These are phyloP conservation scores for Scaptomyza flava DNA, from an alignment of 2,888 invertebrate species.

Conservation along the genomic window DNA sequence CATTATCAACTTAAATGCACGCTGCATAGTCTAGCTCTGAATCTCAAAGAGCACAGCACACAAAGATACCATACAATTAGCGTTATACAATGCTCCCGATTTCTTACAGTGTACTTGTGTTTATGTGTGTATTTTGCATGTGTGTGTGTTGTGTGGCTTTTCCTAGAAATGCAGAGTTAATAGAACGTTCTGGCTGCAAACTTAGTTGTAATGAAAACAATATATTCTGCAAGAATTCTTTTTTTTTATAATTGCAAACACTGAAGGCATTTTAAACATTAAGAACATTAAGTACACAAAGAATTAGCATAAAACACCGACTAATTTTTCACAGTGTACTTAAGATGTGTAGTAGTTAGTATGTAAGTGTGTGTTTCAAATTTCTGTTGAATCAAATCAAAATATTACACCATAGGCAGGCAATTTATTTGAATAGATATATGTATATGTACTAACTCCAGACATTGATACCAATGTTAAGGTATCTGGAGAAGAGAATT, in stretches of 20 bases:
- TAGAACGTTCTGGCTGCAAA: conserved; percentile 50
- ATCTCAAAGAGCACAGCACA: conserved; percentile 61
- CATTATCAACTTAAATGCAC: conserved; percentile 50
- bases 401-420: conserved; percentile 61
- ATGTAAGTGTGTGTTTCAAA: conserved; percentile 19
- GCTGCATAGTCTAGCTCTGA: conserved; percentile 62
- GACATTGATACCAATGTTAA: conserved; percentile 45
- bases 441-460: conserved; percentile 43
- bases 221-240: conserved; percentile 57
- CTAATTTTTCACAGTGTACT: conserved; percentile 66
- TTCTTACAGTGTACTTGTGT: conserved; percentile 27
- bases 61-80: conserved; percentile 67
- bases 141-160: conserved; percentile 9
- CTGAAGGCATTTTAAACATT: conserved; percentile 75
- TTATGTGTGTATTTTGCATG: conserved; percentile 16
- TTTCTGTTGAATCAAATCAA: conserved; percentile 27
- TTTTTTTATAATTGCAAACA: conserved; percentile 73
- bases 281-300: conserved; percentile 78
- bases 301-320: conserved; percentile 76
- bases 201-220: conserved; percentile 58
- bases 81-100: conserved; percentile 43
- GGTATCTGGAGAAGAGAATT: conserved; percentile 31
- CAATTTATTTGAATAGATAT: conserved; percentile 53
- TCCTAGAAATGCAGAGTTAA: conserved; percentile 42
- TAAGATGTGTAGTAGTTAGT: conserved; percentile 24